Evolutionary conservation across 2,113 vertebrate genomes (phyloP).

Genomic region (Labrus mixtus): DNA sequence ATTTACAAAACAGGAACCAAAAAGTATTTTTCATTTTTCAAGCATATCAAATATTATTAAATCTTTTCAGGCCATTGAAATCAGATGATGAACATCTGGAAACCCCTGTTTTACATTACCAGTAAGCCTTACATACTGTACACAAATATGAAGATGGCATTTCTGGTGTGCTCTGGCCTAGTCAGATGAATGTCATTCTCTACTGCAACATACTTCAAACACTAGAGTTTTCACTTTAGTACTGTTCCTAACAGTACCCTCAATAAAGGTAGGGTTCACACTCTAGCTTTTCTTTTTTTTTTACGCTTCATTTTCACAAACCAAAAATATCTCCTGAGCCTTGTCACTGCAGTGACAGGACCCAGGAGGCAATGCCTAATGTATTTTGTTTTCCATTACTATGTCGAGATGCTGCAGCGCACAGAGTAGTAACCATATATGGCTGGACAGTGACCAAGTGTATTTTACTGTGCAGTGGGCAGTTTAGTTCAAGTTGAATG

Average conservation of each 20-base stretch:
- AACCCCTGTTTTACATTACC: background rate
- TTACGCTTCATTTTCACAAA: conserved; percentile 60
- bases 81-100: background rate
- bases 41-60: background rate
- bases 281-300: conserved; percentile 58
- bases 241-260: background rate
- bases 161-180: too few species aligned
- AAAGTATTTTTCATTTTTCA: background rate
- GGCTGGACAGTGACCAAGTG: conserved; percentile 30
- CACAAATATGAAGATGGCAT: too few species aligned
- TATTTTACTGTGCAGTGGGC: background rate
- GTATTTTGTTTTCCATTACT: conserved; percentile 49
- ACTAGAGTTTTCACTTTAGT: background rate
- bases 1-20: background rate
- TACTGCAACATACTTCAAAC: background rate
- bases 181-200: too few species aligned
- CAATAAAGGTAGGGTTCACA: conserved; percentile 34
- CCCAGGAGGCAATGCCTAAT: conserved; percentile 21
- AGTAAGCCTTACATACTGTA: too few species aligned
- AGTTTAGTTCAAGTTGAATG: background rate
- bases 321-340: conserved; percentile 60
- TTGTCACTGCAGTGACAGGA: conserved; percentile 37
- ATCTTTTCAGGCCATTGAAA: background rate
- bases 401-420: conserved; percentile 39
- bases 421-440: conserved; percentile 2